Evolutionary conservation across 2,113 vertebrate species (phyloP), one percentile per base, ranked within the genome.

Genomic region (Leuciscus idus): DNA sequence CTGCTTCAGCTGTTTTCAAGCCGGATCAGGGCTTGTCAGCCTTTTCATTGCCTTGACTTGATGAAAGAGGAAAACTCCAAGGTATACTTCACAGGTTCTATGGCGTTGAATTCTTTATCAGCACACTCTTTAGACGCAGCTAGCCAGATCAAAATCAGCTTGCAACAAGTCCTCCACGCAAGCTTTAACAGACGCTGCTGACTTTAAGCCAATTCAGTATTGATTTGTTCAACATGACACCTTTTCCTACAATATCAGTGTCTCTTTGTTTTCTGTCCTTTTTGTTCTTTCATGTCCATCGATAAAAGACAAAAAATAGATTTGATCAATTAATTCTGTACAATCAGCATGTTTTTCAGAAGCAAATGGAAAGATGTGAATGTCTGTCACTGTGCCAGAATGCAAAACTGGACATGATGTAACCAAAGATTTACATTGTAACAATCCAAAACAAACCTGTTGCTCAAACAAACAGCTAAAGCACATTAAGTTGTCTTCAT

Each of bases 1-100:
- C 78, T 68, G 76, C 36, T 70, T 85, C 85, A 89, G 82, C 88
- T 87, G 46, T 85, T 89, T 88, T 76, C 23, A 48, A 77, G 74
- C 36, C 15, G 5, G 77, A 76, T 87, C 86, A 85, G 62, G 21
- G 17, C 4, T 39, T 62, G 59, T 43, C 72, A 85, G 86, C n/a
- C 48, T 43, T 73, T 75, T 84, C 28, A 78, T 76, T 66, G 74
- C 46, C 76, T 75, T 48, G 39, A 39, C 52, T 57, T 82, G 68
- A 77, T 78, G 77, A 83, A 85, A 87, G 62, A 19, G 13, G 15
- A 83, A 68, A 62, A 83, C 28, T 66, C 59, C n/a, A 75, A 84
- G 68, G 43, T 86, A 77, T 72, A 84, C 83, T 83, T 89, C 72
- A 80, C 64, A 73, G 62, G 26, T 33, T 87, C 75, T 75, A 19